Percentiles rank a stretch among this genome's conserved stretches.
These are phyloP conservation scores for Mesocentrotus franciscanus DNA, from an alignment of 53 echinoderm and acorn worm species.

Conservation along the genomic window DNA sequence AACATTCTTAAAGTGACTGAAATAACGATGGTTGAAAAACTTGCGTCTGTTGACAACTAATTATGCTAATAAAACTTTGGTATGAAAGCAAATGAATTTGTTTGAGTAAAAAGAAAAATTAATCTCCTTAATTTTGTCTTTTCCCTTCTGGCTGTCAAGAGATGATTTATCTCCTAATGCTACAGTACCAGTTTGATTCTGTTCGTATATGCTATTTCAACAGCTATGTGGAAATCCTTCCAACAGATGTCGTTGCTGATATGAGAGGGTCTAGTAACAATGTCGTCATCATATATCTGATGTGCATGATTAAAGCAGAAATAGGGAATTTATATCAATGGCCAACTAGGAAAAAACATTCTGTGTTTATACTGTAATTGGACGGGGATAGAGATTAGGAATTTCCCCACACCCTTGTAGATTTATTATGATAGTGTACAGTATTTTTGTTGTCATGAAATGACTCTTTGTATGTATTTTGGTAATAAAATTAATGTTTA, in stretches of 20 bases:
- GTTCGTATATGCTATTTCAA: no score
- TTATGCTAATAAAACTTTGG: background rate
- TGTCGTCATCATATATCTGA: no score
- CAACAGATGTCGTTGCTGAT: no score
- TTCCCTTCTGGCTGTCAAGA: no score
- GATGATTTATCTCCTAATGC: background rate
- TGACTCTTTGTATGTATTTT: constrained; percentile 63
- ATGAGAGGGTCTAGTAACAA: no score
- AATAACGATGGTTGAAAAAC: background rate
- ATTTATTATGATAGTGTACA: constrained; percentile 34
- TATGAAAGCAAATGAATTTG: background rate
- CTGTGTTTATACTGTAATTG: background rate
- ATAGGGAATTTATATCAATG: background rate
- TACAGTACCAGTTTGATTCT: background rate
- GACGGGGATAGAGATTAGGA: background rate
- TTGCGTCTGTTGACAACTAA: background rate
- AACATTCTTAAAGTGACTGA: background rate
- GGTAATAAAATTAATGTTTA: constrained; percentile 61
- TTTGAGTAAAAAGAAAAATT: background rate
- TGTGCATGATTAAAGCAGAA: background rate
- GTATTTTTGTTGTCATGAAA: constrained; percentile 59
- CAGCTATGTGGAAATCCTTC: no score
- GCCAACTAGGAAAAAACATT: background rate
- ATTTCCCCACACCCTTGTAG: background rate
- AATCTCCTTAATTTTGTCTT: background rate